These are phyloP conservation scores for Microcebus murinus DNA, from an alignment of 2,113 vertebrate species.

Conservation along the genomic window DNA sequence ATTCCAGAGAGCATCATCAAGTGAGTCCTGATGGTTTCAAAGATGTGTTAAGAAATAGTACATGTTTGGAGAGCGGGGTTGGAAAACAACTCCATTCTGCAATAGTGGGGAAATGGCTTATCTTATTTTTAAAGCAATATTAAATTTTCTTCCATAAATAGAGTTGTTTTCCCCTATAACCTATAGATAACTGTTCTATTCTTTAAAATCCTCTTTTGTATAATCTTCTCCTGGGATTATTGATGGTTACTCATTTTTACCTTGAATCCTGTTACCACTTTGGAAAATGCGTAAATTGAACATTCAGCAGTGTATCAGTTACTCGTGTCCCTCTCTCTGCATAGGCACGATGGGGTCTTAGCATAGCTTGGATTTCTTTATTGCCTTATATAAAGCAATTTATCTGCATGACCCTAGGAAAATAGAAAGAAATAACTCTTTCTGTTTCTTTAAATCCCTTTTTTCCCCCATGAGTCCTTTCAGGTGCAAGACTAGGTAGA, in stretches of 20 bases:
- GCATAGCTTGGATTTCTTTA: background rate
- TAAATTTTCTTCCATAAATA: constrained; percentile 9
- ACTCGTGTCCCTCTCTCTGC: background rate
- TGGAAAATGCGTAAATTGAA: background rate
- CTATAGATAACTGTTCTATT: background rate
- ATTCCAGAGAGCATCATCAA: constrained; percentile 97
- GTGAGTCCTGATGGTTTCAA: constrained; percentile 86
- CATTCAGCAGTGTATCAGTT: background rate
- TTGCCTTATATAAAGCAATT: background rate
- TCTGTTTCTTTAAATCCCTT: background rate
- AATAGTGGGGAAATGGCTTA: background rate
- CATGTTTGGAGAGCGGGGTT: background rate
- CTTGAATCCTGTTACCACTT: background rate
- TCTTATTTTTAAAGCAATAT: constrained; percentile 14
- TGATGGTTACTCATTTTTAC: background rate
- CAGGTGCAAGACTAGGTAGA: background rate
- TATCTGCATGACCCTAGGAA: background rate
- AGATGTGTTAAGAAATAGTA: background rate
- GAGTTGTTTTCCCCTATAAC: background rate
- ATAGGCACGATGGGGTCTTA: background rate
- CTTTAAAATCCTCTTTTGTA: background rate
- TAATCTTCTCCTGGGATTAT: background rate
- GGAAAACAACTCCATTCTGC: background rate
- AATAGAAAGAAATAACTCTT: background rate
- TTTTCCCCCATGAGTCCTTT: background rate